Evolutionary conservation across 2,888 invertebrate species (phyloP), one percentile per base, ranked within the genome.

Genomic region (Eulithis testata): DNA sequence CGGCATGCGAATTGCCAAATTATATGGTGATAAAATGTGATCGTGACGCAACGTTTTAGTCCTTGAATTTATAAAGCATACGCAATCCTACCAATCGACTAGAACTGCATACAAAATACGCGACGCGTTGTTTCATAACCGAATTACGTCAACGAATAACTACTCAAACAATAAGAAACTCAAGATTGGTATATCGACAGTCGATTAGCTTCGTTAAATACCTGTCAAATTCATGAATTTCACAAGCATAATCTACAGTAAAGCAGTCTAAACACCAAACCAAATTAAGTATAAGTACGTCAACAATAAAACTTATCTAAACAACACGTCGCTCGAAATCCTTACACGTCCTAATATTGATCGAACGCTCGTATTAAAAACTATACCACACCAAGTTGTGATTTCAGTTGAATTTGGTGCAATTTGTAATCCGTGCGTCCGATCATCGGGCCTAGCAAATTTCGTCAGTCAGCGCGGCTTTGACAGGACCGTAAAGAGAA

Each of bases 1-100:
- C 12, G 45, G 43, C 60, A 63, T 59, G 56, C 31, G 36, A 58
- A 47, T 52, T 45, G 52, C 60, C 44, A 31, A 50, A 63, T 56
- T 60, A 57, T 40, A 59, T 45, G 36, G 50, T 45, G 50, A 60
- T 57, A 64, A 53, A 31, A 56, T 56, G 21, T 40, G 14, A 61
- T 43, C 11, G 60, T 65, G 57, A 64, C 55, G 66, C 65, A 68
- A 69, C 60, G 61, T 53, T 44, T 31, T 21, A 11, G 63, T 61
- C 60, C 72, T 71, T 73, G 68, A 70, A 66, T 65, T 65, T 67
- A 74, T 60, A 60, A 67, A 73, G 75, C 73, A 72, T 73, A 69
- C 59, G 77, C 77, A 79, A 78, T 74, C 78, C 79, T 75, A 77
- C 78, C 78, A 77, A 77, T 77, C 67, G 79, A 76, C 77, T 73